Base-by-base conservation (phyloP, 2,113 vertebrate genomes). In the Hiodon tergisus region DNA sequence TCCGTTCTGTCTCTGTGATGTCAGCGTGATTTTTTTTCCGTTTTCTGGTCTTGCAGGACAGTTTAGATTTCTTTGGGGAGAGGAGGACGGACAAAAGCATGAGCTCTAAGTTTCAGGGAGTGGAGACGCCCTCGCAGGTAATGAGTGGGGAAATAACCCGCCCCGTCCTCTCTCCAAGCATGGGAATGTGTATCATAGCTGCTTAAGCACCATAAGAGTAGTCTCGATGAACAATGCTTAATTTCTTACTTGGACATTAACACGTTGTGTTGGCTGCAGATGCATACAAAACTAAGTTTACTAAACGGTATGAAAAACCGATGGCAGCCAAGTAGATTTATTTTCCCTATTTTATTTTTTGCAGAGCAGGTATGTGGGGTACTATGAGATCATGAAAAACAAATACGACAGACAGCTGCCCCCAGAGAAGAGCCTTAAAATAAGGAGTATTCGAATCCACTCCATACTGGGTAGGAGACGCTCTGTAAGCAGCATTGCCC, bases 101-200 rank as follows among this genome's bases (percentile, higher is more conserved):
- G 52, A 95, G 96, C 80, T 89, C 89, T 17, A 98, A 98, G 81
- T 98, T 93, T 78, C 96, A 98, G 78, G 96, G 95, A 73, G 92
- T 99, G 78, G 97, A 98, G 89, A 99, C 97, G 51, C 97, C 97
- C 6, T 99, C 97, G 65, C 97, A 98, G 92, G 97, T 98, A 48
- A 50, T 10, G 7, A 53, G 63, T 6, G 5, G 11, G 9, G 14
- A 53, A 72, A 50, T 11, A 47, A 5, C n/a, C 59, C 9, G n/a
- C 51, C 7, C 54, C 6, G 2, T 5, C 2, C 0, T 13, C n/a
- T 31, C 11, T 65, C 5, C 4, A 5, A 55, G 52, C 66, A 61
- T 51, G 60, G 4, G 60, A 52, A 10, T 5, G n/a, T 31, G 8
- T 31, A 4, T 67, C 66, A 6, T 14, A 14, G 48, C 66, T 14